These are phyloP conservation scores for Heliconius aoede DNA, from an alignment of 2,888 invertebrate species.

Conservation along the genomic window DNA sequence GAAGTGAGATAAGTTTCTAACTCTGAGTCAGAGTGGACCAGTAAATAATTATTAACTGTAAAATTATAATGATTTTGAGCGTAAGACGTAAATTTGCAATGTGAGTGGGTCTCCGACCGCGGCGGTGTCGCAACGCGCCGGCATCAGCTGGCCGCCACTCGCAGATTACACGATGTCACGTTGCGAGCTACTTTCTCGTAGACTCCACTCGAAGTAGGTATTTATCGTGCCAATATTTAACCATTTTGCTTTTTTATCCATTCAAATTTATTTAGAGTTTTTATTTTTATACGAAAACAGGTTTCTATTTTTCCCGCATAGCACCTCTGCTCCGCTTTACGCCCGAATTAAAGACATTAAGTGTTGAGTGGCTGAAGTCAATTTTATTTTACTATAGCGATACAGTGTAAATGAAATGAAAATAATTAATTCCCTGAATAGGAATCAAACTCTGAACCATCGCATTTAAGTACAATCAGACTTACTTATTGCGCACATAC, in stretches of 20 bases:
- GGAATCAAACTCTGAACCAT: no score
- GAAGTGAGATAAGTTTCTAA: neutral
- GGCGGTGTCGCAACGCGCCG: neutral
- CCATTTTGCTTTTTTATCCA: neutral
- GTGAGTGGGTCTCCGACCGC: neutral
- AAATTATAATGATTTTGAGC: neutral
- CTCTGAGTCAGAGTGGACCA: constrained; percentile 4
- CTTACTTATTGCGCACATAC: no score
- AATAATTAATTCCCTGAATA: no score
- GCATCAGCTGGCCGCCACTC: neutral
- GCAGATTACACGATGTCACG: constrained; percentile 8
- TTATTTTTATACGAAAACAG: neutral
- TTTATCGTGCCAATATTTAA: neutral
- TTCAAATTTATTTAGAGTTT: neutral
- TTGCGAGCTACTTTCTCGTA: neutral
- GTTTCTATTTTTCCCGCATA: no score
- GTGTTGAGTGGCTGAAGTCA: no score
- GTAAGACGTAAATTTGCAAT: constrained; percentile 3
- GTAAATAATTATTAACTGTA: constrained; percentile 3
- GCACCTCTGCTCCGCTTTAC: no score
- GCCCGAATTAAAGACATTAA: no score
- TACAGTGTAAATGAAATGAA: no score
- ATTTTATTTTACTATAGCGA: no score
- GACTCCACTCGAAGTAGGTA: neutral
- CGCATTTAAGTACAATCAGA: no score